Percentiles rank a stretch among this genome's conserved stretches.
phyloP scores from a whole-genome alignment of 2,888 invertebrate genomes.

The Reticulitermes lucifugus region DNA sequence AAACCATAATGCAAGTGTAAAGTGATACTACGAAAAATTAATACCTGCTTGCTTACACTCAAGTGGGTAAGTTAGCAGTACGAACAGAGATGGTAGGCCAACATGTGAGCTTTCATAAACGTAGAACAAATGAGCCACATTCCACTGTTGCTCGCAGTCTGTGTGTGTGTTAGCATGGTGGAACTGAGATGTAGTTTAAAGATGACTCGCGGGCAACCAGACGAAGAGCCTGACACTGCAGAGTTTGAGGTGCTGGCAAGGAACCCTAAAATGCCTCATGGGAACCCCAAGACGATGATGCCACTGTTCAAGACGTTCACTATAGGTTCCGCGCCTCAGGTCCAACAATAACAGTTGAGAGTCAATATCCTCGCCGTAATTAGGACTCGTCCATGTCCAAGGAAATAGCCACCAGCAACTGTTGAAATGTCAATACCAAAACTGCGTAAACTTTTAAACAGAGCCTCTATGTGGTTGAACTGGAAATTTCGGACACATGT shows the following conservation, averaged over 20 bases:
- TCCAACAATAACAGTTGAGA: neutral
- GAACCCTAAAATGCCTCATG: slow-evolving; percentile 21
- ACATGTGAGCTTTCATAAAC: too few relatives aligned
- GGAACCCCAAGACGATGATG: slow-evolving; percentile 22
- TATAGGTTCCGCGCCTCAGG: slow-evolving; percentile 9
- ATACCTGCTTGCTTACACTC: too few relatives aligned
- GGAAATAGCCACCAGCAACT: neutral
- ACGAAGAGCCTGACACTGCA: neutral
- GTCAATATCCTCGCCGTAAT: slow-evolving; percentile 8
- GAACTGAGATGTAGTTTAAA: slow-evolving; percentile 19
- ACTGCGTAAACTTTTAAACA: neutral
- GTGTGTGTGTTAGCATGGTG: neutral
- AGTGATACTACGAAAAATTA: too few relatives aligned
- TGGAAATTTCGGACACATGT: neutral
- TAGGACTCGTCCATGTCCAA: neutral
- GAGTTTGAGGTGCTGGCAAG: slow-evolving; percentile 7
- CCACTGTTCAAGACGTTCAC: slow-evolving; percentile 13
- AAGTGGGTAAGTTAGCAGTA: too few relatives aligned
- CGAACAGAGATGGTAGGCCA: too few relatives aligned
- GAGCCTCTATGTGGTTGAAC: neutral
- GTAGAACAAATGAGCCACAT: too few relatives aligned
- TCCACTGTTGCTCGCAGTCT: slow-evolving; percentile 8
- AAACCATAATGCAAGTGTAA: too few relatives aligned
- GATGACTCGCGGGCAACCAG: slow-evolving; percentile 15
- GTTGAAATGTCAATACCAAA: neutral